These are phyloP conservation scores for Callinectes sapidus DNA, from an alignment of 2,888 invertebrate genomes.

Conservation along the genomic window DNA sequence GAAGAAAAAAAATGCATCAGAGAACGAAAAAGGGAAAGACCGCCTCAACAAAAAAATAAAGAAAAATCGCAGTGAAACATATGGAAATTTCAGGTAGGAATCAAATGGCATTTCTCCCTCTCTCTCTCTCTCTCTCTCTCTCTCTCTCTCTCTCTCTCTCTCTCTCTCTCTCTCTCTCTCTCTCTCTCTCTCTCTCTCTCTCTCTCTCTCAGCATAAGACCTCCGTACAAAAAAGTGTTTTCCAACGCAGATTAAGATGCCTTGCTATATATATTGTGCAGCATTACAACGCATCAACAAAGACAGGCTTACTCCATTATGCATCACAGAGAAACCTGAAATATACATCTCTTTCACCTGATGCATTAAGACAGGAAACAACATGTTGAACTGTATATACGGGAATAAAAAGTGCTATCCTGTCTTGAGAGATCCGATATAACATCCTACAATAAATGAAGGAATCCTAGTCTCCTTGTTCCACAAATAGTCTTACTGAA, in stretches of 20 bases:
- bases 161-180: constrained; percentile 25
- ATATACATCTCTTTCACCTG: too few relatives aligned
- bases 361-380: too few relatives aligned
- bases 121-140: constrained; percentile 6
- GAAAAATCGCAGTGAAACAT: background rate
- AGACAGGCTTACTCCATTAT: too few relatives aligned
- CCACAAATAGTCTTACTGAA: background rate
- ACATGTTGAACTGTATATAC: too few relatives aligned
- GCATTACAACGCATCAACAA: too few relatives aligned
- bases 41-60: background rate
- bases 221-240: background rate
- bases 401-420: too few relatives aligned
- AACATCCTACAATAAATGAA: background rate
- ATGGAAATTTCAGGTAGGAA: background rate
- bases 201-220: too few relatives aligned
- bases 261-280: too few relatives aligned
- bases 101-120: background rate
- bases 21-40: background rate
- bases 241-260: too few relatives aligned
- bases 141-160: constrained; percentile 25
- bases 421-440: too few relatives aligned
- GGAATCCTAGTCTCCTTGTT: too few relatives aligned
- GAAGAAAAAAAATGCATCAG: background rate
- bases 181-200: constrained; percentile 18
- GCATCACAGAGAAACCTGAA: too few relatives aligned